A percentile compares a stretch with the other conserved stretches of the same genome.
Evolutionary conservation across 2,113 vertebrate genomes (phyloP).

Genomic region (Leucopternis melanops): DNA sequence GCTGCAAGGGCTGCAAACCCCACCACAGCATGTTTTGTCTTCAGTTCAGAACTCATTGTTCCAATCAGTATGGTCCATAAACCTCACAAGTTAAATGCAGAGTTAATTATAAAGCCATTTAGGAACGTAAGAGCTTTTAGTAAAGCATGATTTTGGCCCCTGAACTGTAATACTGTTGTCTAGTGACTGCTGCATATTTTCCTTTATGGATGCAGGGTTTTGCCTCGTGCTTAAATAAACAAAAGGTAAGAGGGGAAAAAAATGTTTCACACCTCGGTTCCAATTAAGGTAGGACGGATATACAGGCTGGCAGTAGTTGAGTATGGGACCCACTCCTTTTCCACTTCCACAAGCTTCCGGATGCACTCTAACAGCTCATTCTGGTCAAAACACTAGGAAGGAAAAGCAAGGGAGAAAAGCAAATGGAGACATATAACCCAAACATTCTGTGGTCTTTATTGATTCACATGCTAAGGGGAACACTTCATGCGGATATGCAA

Average conservation of each 20-base stretch:
- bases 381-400: constrained; percentile 79
- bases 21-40: neutral
- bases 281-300: constrained; percentile 84
- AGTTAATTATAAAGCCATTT: no score
- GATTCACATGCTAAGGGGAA: neutral
- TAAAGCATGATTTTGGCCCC: no score
- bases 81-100: neutral
- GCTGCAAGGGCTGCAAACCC: neutral
- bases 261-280: constrained; percentile 76
- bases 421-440: neutral
- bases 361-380: constrained; percentile 86
- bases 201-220: neutral
- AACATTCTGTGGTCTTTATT: neutral
- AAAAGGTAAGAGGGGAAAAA: neutral
- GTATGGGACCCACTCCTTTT: constrained; percentile 85
- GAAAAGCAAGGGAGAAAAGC: neutral
- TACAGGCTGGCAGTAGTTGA: constrained; percentile 81
- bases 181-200: neutral
- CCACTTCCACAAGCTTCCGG: constrained; percentile 80
- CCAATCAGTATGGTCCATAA: neutral
- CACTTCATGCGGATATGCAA: neutral
- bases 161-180: neutral
- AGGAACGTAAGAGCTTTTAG: no score
- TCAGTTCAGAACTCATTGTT: neutral
- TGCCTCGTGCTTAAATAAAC: neutral